Evolutionary conservation across 2,113 vertebrate genomes (phyloP).

Genomic region (Leucoraja erinaceus): DNA sequence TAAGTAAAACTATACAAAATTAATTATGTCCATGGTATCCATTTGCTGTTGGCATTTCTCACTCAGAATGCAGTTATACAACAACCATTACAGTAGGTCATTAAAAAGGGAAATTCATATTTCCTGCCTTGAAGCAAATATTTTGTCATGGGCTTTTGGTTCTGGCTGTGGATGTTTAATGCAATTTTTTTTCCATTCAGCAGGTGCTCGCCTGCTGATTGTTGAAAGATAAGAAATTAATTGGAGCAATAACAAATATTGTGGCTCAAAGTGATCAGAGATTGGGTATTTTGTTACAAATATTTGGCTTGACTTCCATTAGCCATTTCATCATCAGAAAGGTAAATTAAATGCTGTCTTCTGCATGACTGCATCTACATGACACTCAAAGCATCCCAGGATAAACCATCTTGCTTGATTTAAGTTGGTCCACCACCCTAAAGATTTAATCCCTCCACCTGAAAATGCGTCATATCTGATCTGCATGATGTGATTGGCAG

Average conservation of each 20-base stretch:
- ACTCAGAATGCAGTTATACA: too few relatives aligned
- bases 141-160: not conserved
- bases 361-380: not conserved
- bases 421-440: too few relatives aligned
- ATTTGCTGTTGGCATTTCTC: too few relatives aligned
- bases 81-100: too few relatives aligned
- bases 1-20: too few relatives aligned
- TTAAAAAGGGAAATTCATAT: too few relatives aligned
- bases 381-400: not conserved
- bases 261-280: not conserved
- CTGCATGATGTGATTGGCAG: too few relatives aligned
- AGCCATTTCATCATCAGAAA: not conserved
- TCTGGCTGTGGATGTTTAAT: not conserved
- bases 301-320: not conserved
- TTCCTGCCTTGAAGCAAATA: not conserved
- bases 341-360: not conserved
- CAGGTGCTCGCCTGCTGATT: not conserved
- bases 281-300: not conserved
- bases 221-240: not conserved
- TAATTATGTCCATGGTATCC: too few relatives aligned
- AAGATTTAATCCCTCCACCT: too few relatives aligned
- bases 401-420: not conserved
- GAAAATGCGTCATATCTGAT: too few relatives aligned
- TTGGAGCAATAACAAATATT: not conserved
- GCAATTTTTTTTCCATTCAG: not conserved